A percentile compares a stretch with the other conserved stretches of the same genome.
phyloP scores from a whole-genome alignment of 2,888 invertebrate genomes.

The Drosophila emarginata region DNA sequence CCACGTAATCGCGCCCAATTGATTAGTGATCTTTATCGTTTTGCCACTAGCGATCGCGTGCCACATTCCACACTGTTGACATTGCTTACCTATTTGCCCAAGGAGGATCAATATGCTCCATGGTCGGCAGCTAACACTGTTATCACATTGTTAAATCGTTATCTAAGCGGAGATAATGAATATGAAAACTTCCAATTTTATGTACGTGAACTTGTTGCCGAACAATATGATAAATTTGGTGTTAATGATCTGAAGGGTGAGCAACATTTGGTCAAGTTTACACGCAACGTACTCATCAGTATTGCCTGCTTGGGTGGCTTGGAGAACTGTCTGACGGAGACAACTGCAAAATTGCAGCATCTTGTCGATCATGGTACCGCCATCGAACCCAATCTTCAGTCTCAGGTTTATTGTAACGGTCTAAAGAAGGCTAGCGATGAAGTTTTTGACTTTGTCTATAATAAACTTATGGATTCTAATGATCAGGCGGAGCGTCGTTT shows the following conservation, averaged over 20 bases:
- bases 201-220: slow-evolving; percentile 61
- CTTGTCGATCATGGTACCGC: slow-evolving; percentile 50
- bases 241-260: slow-evolving; percentile 72
- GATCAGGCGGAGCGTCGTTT: slow-evolving; percentile 85
- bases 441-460: slow-evolving; percentile 86
- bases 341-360: slow-evolving; percentile 67
- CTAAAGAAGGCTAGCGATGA: slow-evolving; percentile 80
- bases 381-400: slow-evolving; percentile 79
- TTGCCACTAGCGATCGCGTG: slow-evolving; percentile 64
- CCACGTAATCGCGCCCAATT: slow-evolving; percentile 92
- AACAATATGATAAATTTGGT: slow-evolving; percentile 76
- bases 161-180: slow-evolving; percentile 67
- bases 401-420: slow-evolving; percentile 81
- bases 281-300: slow-evolving; percentile 75
- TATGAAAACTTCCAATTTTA: slow-evolving; percentile 68
- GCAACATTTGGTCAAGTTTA: slow-evolving; percentile 74
- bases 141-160: slow-evolving; percentile 66
- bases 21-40: slow-evolving; percentile 88
- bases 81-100: slow-evolving; percentile 75
- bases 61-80: slow-evolving; percentile 65
- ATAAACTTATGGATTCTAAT: slow-evolving; percentile 83
- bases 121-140: slow-evolving; percentile 75
- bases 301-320: slow-evolving; percentile 78
- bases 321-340: slow-evolving; percentile 71
- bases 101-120: slow-evolving; percentile 80